phyloP scores from a whole-genome alignment of 2,888 invertebrate genomes.

The Pterobdella sp. region DNA sequence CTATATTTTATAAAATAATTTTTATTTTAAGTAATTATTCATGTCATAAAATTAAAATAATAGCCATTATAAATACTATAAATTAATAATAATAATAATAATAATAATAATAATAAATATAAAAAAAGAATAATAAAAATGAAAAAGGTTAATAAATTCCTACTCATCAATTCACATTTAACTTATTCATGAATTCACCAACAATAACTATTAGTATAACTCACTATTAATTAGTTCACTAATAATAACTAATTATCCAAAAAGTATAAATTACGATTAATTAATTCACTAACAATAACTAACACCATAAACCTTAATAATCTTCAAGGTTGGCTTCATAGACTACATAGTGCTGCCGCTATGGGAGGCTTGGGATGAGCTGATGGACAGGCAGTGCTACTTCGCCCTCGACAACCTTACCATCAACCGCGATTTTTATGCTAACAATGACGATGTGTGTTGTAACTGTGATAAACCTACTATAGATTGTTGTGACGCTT shows the following conservation, averaged over 20 bases:
- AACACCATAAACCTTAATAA: not conserved
- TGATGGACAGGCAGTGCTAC: constrained; percentile 24
- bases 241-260: not conserved
- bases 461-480: no score
- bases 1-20: no score
- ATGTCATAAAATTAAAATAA: no score
- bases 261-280: not conserved
- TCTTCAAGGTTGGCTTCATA: constrained; percentile 28
- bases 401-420: constrained; percentile 24
- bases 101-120: not conserved
- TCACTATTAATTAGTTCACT: no score
- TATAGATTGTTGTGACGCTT: no score
- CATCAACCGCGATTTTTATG: constrained; percentile 25
- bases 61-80: not conserved
- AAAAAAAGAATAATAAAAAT: not conserved
- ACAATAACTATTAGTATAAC: no score
- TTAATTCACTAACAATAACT: not conserved
- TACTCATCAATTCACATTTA: no score
- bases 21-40: no score
- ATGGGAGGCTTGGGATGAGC: constrained; percentile 31
- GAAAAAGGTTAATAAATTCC: not conserved
- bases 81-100: not conserved
- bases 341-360: constrained; percentile 31
- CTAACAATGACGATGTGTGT: not conserved
- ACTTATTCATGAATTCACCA: no score